A percentile compares a stretch with the other conserved stretches of the same genome.
These are phyloP conservation scores for Myotis findleyi DNA, from an alignment of 2,797 vertebrate species.

Conservation along the genomic window DNA sequence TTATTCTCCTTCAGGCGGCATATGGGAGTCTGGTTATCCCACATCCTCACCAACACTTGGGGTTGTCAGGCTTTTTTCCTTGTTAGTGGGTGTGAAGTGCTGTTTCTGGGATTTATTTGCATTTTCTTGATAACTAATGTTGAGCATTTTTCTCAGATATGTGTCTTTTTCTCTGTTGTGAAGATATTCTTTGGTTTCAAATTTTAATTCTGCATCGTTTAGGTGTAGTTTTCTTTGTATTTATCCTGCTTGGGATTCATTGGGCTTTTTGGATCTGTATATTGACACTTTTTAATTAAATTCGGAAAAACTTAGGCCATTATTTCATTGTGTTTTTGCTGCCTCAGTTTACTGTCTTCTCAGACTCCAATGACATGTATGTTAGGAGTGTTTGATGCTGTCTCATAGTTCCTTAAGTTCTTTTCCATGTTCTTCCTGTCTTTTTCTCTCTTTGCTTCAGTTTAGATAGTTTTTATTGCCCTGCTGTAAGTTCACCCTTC, in stretches of 20 bases:
- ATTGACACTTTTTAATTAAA: neutral
- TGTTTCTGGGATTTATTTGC: no score
- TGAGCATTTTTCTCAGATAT: accelerated
- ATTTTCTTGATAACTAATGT: neutral
- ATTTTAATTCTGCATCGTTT: neutral
- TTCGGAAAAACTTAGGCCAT: neutral
- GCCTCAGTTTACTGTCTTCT: neutral
- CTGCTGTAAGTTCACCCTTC: neutral
- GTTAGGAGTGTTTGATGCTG: no score
- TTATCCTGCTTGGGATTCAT: neutral
- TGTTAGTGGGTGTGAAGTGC: neutral
- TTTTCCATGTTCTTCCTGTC: neutral
- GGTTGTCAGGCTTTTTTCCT: neutral
- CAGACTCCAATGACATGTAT: neutral
- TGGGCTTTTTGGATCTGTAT: neutral
- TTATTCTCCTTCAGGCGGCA: accelerated
- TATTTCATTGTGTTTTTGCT: neutral
- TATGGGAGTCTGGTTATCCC: no score
- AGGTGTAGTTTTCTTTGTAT: neutral
- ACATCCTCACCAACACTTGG: accelerated
- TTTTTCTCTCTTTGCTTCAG: no score
- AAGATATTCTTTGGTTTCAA: neutral
- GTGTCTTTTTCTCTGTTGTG: neutral
- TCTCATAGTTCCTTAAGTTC: neutral
- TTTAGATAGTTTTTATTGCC: neutral